Evolutionary conservation across 2,113 vertebrate genomes (phyloP), one percentile per base, ranked within the genome.

Genomic region (Otus sunia): DNA sequence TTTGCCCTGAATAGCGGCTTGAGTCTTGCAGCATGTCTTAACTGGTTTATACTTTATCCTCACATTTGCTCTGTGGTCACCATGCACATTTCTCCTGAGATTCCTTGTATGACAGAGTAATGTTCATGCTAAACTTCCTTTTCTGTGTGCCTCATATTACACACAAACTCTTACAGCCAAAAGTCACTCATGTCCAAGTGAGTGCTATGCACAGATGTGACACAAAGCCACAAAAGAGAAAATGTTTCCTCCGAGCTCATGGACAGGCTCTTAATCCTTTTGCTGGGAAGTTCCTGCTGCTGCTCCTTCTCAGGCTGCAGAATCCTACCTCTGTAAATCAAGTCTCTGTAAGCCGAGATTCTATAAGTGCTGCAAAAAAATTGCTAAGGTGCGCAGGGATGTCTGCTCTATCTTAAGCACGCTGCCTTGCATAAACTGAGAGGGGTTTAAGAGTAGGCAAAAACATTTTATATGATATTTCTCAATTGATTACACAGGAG

Each of bases 321-420:
- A 92, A 86, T 41, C 12, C 41, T 50, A 56, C 12, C n/a, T 55
- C 11, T 20, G 0, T 52, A 55, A 75, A 6, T 18, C 5, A 2
- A 50, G 27, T 4, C 53, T 69, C 53, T 64, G 3, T 32, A 27
- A 71, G 14, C 14, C 2, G 4, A 53, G 73, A 21, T n/a, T 37
- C 27, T 52, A 10, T 7, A 47, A 26, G 23, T 25, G 32, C 19
- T 25, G 64, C 14, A 86, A 52, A 75, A 55, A 60, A 72, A 6
- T 10, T 15, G 30, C 29, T 15, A 23, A 53, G 69, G 16, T 23
- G 15, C 32, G 37, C 26, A 13, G 32, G 26, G 58, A 39, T 53
- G n/a, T 3, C 43, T 53, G 41, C 34, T 76, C 37, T 39, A 23
- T 7, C 43, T 50, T 32, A 53, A 69, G 19, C 0, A 1, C 1